These are phyloP conservation scores for Hemiscyllium ocellatum DNA, from an alignment of 2,113 vertebrate species.

Conservation along the genomic window DNA sequence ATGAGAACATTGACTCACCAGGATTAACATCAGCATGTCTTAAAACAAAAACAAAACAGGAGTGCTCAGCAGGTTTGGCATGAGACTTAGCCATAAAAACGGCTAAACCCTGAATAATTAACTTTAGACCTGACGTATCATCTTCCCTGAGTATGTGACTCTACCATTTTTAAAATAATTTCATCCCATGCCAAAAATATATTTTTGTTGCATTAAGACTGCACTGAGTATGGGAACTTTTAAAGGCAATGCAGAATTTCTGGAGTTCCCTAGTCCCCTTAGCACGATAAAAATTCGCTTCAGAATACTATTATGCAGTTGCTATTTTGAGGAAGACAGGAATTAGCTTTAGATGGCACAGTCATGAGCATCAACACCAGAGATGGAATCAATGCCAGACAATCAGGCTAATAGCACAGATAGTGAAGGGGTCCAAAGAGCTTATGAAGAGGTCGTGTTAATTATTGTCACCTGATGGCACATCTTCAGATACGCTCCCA, in stretches of 20 bases:
- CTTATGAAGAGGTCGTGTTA: no score
- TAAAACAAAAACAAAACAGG: background rate
- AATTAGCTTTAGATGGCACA: background rate
- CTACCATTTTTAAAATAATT: background rate
- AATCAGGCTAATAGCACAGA: background rate
- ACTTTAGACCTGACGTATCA: background rate
- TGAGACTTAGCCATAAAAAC: no score
- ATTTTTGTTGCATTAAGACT: background rate
- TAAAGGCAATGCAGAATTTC: background rate
- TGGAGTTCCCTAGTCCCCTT: background rate
- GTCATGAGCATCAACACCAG: background rate
- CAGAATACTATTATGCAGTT: background rate
- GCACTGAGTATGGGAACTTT: background rate
- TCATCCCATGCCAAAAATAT: background rate
- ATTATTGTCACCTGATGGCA: no score
- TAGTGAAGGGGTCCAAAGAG: background rate
- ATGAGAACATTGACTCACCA: background rate
- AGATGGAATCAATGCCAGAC: background rate
- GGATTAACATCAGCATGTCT: background rate
- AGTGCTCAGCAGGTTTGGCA: background rate
- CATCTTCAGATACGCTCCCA: no score
- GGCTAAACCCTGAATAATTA: background rate
- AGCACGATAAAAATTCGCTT: background rate
- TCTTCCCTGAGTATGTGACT: background rate
- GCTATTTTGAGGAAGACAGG: background rate